phyloP scores from a whole-genome alignment of 2,888 invertebrate genomes.

The Catocala nupta region DNA sequence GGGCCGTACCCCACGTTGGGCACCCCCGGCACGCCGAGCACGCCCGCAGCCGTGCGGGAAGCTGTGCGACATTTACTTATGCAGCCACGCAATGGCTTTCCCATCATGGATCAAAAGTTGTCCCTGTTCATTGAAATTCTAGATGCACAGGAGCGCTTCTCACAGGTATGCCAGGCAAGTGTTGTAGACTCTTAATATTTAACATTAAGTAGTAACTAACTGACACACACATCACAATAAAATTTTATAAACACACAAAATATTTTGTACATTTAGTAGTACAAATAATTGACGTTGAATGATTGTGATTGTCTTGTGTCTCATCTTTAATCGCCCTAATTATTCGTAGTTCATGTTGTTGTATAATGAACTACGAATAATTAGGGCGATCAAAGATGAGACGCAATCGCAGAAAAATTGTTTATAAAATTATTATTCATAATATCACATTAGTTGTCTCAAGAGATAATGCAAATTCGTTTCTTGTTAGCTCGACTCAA shows the following conservation, averaged over 20 bases:
- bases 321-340: constrained; percentile 28
- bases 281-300: constrained; percentile 6
- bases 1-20: constrained; percentile 68
- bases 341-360: constrained; percentile 32
- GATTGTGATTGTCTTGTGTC: constrained; percentile 37
- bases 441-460: constrained; percentile 42
- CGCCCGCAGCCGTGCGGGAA: constrained; percentile 90
- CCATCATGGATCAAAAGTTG: constrained; percentile 92
- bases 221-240: background rate
- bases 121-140: constrained; percentile 93
- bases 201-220: background rate
- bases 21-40: constrained; percentile 82
- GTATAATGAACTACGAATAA: constrained; percentile 35
- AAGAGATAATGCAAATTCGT: constrained; percentile 52
- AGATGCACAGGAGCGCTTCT: constrained; percentile 93
- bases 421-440: constrained; percentile 48
- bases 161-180: constrained; percentile 88
- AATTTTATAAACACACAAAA: constrained; percentile 4
- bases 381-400: constrained; percentile 26
- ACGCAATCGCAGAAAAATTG: constrained; percentile 36
- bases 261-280: background rate
- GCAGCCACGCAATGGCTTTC: constrained; percentile 91
- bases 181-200: constrained; percentile 12
- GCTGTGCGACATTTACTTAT: constrained; percentile 90
- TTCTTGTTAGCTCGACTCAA: constrained; percentile 44